A percentile compares a stretch with the other conserved stretches of the same genome.
Conservation (phyloP, 2,888 invertebrate genomes). For the Tribolium freemani region DNA sequence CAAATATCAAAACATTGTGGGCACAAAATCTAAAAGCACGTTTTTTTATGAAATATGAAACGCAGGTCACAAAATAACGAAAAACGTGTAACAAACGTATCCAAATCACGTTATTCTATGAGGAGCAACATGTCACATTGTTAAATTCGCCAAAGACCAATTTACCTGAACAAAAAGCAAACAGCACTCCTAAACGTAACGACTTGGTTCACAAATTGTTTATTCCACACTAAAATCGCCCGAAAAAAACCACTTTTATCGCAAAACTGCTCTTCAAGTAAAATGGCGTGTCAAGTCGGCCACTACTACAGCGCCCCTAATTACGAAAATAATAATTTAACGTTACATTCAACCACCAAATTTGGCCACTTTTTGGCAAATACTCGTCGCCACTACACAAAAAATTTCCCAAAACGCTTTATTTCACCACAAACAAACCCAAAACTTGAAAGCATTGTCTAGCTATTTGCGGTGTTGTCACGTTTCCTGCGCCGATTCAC, state of each 20-base stretch:
- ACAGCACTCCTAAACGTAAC: neutral
- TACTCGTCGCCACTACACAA: neutral
- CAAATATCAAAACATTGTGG: conserved; percentile 17
- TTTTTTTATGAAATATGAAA: neutral
- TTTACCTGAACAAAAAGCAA: neutral
- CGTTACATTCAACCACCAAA: neutral
- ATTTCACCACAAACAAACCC: neutral
- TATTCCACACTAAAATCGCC: neutral
- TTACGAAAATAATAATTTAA: conserved; percentile 1
- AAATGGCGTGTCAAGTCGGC: conserved; percentile 38
- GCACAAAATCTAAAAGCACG: neutral
- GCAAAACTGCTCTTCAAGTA: conserved; percentile 10
- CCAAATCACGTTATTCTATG: conserved; percentile 2
- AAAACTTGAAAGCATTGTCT: neutral
- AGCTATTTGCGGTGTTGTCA: conserved; percentile 35
- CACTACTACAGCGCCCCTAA: conserved; percentile 36
- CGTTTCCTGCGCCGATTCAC: conserved; percentile 19
- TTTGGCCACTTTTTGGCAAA: neutral
- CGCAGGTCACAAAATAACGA: neutral
- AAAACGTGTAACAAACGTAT: conserved; percentile 1
- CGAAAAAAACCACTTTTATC: neutral
- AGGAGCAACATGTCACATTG: neutral
- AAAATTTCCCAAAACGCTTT: neutral
- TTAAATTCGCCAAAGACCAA: neutral
- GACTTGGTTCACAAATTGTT: neutral